Evolutionary conservation across 2,113 vertebrate species (phyloP), one percentile per base, ranked within the genome.

Genomic region (Gasterosteus nipponicus): DNA sequence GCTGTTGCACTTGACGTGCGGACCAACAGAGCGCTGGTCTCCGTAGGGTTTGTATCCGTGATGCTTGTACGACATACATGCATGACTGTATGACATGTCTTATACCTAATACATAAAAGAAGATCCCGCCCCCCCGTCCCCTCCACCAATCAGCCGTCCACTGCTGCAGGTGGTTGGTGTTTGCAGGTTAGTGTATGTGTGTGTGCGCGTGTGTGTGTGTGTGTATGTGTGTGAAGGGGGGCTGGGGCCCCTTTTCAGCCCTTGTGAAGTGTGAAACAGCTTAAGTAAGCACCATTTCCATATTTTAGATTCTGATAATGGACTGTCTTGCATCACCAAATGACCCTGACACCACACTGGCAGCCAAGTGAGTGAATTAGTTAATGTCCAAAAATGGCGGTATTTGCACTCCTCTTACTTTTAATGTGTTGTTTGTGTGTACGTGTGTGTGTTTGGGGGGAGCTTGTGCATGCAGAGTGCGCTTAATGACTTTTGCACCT

Each of bases 281-380:
- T 84, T 73, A 75, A 84, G 83, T 68, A 69, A 78, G 75, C 60
- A 69, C 67, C 73, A 89, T 91, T 90, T 88, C 78, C 88, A 89
- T 87, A 90, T 90, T 90, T 86, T 69, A 88, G 81, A 92, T 90
- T 91, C 86, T 83, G 87, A 86, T 87, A 93, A 91, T 92, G 88
- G 85, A 89, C 85, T 71, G 53, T 75, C 49, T 69, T 75, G 77
- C 86, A 92, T 92, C 87, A 81, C 86, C 70, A 85, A 89, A 92
- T 91, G 89, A 89, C 64, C 84, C 69, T 49, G 49, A 86, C 82
- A 77, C 73, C 73, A 88, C 68, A 80, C 68, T 64, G 69, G 65
- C 78, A 77, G 68, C 65, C 22, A 80, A 86, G 81, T 86, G 77
- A 92, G 73, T 86, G 67, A 89, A 93, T 89, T 67, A 51, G 46